Evolutionary conservation across 2,113 vertebrate species (phyloP), one percentile per base, ranked within the genome.

Genomic region (Dendrocopos noguchii): DNA sequence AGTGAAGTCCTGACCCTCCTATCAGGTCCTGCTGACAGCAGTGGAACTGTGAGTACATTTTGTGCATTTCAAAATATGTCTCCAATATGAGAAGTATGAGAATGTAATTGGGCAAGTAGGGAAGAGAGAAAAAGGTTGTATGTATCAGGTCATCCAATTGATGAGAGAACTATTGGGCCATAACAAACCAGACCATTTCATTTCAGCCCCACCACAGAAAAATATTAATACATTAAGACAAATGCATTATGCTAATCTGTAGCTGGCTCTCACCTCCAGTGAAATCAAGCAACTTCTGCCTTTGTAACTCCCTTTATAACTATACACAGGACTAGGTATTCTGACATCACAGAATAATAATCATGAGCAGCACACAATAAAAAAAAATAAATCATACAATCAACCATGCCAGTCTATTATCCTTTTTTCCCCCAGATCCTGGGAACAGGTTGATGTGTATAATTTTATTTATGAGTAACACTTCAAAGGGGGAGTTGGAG

Each of bases 391-490:
- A 55, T 42, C 36, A 71, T 25, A 47, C 72, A 94, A 50, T 52
- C 80, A 85, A 76, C 17, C 31, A 74, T 60, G 15, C 19, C 59
- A 77, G 68, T 17, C 73, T 88, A 56, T 83, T 67, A 80, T 36
- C 42, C 56, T 64, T 91, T 87, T 44, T 42, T 36, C 56, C 33
- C 82, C 82, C 10, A 25, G 87, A 94, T 70, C 64, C 56, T 87
- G 56, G 47, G 65, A 95, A 84, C 27, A 80, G 56, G 66, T 47
- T 79, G 61, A 78, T 88, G 34, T 65, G n/a, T 71, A 33, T 74
- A 47, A 91, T 91, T 94, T 80, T 87, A 87, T 93, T 87, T 84
- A 77, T 55, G 36, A 93, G 60, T 55, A 91, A 80, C 33, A 74
- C 64, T 90, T 95, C 88, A 94, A 91, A 95, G 46, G 10, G 55